Percentiles rank a stretch among this genome's conserved stretches.
Conservation (phyloP, 2,888 invertebrate species). For the Pyrocoelia pectoralis region DNA sequence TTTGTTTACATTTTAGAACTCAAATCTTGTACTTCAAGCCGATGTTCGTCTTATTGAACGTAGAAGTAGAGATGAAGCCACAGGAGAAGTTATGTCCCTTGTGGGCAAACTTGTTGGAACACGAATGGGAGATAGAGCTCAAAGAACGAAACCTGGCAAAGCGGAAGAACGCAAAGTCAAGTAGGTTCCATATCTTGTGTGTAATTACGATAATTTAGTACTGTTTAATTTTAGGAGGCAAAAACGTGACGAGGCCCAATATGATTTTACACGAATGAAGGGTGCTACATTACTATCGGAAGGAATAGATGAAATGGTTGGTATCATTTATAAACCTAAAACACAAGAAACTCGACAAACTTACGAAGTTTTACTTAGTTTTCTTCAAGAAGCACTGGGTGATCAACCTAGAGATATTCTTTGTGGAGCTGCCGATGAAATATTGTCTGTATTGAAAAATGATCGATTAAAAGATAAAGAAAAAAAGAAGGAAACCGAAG, state of each 20-base stretch:
- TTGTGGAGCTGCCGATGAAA: conserved; percentile 99
- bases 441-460: conserved; percentile 92
- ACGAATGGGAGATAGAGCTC: conserved; percentile 96
- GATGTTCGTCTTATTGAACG: conserved; percentile 97
- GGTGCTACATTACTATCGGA: conserved; percentile 86
- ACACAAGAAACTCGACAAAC: conserved; percentile 98
- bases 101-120: conserved; percentile 90
- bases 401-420: conserved; percentile 97
- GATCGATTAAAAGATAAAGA: conserved; percentile 94
- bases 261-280: conserved; percentile 90
- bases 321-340: conserved; percentile 94
- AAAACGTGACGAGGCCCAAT: conserved; percentile 91
- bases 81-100: conserved; percentile 97
- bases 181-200: conserved; percentile 61
- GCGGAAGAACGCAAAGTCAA: conserved; percentile 94
- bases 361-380: conserved; percentile 93
- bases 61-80: conserved; percentile 97
- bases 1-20: conserved; percentile 76
- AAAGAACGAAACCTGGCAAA: conserved; percentile 91
- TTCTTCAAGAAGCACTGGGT: conserved; percentile 96
- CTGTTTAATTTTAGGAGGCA: conserved; percentile 68
- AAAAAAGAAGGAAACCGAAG: conserved; percentile 90
- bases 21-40: conserved; percentile 99
- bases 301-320: conserved; percentile 91
- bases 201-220: not conserved